Evolutionary conservation across 2,797 vertebrate species (phyloP), one percentile per base, ranked within the genome.

Genomic region (Rhinogobio ventralis): DNA sequence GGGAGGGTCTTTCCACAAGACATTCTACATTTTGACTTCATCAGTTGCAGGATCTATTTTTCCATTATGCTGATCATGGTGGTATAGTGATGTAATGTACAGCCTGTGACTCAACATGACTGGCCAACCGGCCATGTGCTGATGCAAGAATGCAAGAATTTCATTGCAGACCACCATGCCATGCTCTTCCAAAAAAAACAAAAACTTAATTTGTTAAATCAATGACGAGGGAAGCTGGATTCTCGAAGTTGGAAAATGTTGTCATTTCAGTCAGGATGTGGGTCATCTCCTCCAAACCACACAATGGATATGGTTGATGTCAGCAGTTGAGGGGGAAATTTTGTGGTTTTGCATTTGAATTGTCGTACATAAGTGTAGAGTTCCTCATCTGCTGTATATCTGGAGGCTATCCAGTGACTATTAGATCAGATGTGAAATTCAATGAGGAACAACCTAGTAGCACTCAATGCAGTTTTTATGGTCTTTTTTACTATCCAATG

Each of bases 71-170:
- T 51, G 36, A 25, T 67, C 60, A 67, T 76, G 72, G 72, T 67
- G 60, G 39, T 67, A 30, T 15, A 46, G 46, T 66, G 19, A 64
- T 66, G 71, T 49, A 45, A 36, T 11, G 42, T 49, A 36, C 60
- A 46, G 36, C n/a, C 78, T 11, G 13, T 83, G 72, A 83, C 71
- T 76, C 81, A 67, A 76, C 45, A 39, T 67, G 28, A 76, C 64
- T 76, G 25, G 45, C 45, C 45, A 49, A 73, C 25, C 2, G 11
- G 64, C 60, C 62, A 20, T 33, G 49, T 15, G 5, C 11, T 55
- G 30, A 15, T 55, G 49, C 49, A 75, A 53, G 49, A 23, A 51
- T 49, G 2, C 9, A 51, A 51, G 19, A 51, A 39, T 42, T 60
- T 25, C 4, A 42, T 25, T 23, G 57, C 15, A 78, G 9, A 60